phyloP scores from a whole-genome alignment of 2,888 invertebrate genomes.

The Chalcis sispes region DNA sequence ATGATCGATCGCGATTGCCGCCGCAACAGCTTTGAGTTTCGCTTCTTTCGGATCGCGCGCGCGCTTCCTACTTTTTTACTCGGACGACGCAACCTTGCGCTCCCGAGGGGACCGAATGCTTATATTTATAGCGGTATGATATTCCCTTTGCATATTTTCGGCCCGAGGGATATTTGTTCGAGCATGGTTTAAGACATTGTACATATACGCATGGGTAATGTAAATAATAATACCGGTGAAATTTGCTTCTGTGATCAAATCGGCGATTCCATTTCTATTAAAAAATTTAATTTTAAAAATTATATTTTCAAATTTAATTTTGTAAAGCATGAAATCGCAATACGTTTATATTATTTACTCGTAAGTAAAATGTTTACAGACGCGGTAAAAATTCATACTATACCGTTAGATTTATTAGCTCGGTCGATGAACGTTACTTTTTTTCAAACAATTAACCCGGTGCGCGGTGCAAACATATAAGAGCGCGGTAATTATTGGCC shows the following conservation, averaged over 20 bases:
- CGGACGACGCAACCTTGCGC: not conserved
- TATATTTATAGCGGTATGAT: constrained; percentile 49
- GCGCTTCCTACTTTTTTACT: not conserved
- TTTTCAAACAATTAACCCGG: constrained; percentile 51
- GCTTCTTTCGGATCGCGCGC: constrained; percentile 11
- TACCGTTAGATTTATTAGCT: constrained; percentile 2
- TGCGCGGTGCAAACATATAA: constrained; percentile 31
- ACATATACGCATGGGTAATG: no score
- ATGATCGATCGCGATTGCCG: constrained; percentile 57
- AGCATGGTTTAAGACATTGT: no score
- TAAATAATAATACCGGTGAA: no score
- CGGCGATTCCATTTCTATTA: no score
- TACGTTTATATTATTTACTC: no score
- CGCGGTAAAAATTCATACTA: constrained; percentile 39
- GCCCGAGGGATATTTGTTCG: no score
- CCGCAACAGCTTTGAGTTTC: not conserved
- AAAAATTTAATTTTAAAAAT: no score
- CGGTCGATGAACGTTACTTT: constrained; percentile 33
- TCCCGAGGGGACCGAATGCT: constrained; percentile 1
- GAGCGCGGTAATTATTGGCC: constrained; percentile 47
- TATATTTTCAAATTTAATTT: no score
- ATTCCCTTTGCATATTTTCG: constrained; percentile 44
- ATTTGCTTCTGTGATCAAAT: no score
- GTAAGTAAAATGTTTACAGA: no score
- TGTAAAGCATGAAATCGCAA: no score